phyloP scores from a whole-genome alignment of 2,113 vertebrate species.

The Alethe castanea region DNA sequence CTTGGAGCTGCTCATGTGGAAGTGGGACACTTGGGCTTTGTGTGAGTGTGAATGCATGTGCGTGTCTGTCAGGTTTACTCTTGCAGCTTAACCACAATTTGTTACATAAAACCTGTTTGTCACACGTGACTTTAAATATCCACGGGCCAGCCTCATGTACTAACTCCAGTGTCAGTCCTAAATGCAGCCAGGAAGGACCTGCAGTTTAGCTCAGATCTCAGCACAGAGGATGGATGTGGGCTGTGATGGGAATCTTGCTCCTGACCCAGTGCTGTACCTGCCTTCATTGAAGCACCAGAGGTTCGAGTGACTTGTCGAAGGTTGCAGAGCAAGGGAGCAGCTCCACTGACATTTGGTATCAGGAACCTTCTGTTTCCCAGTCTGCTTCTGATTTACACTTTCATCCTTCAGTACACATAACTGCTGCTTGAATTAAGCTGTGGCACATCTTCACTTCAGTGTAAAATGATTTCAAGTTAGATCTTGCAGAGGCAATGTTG shows the following conservation, averaged over 20 bases:
- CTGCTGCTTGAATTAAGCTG: constrained; percentile 53
- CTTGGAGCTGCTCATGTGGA: constrained; percentile 28
- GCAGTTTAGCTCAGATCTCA: not conserved
- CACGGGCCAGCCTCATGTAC: not conserved
- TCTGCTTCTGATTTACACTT: constrained; percentile 56
- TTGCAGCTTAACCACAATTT: not conserved
- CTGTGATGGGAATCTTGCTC: not conserved
- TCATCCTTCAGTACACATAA: constrained; percentile 49
- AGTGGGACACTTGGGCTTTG: constrained; percentile 30
- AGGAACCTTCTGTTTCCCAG: constrained; percentile 21
- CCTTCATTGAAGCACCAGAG: not conserved
- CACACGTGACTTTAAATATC: constrained; percentile 19
- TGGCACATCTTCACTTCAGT: constrained; percentile 28
- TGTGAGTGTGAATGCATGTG: not conserved
- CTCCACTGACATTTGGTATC: constrained; percentile 33
- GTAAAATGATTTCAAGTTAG: constrained; percentile 46
- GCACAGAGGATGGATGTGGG: not conserved
- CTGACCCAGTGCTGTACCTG: not conserved
- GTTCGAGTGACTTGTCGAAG: constrained; percentile 27
- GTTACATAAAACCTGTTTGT: constrained; percentile 55
- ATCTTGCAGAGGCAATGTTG: constrained; percentile 14
- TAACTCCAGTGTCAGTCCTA: not conserved
- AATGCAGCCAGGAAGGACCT: not conserved
- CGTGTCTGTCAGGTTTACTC: constrained; percentile 20
- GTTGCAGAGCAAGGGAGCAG: constrained; percentile 14